A percentile compares a stretch with the other conserved stretches of the same genome.
phyloP scores from a whole-genome alignment of 1,140 invertebrate species.

The Drosophila melanica region DNA sequence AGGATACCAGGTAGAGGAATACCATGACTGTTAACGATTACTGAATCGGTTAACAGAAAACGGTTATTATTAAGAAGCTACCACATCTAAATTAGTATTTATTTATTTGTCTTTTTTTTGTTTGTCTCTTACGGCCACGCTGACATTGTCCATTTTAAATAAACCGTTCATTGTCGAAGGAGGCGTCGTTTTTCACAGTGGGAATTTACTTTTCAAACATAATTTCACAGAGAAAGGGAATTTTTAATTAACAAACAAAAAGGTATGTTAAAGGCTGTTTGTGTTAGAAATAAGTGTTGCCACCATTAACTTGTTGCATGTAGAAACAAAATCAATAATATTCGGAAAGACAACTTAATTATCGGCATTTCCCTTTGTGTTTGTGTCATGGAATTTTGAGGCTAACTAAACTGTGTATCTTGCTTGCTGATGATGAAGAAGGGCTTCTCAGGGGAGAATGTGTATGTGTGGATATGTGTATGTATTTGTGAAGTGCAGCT shows the following conservation, averaged over 20 bases:
- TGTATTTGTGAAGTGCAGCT: constrained; percentile 50
- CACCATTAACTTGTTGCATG: constrained; percentile 21
- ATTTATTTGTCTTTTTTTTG: not conserved
- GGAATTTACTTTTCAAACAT: not conserved
- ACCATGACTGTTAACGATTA: not conserved
- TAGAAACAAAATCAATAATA: constrained; percentile 26
- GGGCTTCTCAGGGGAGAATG: constrained; percentile 25
- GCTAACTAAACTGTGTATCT: constrained; percentile 20
- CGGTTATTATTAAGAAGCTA: not conserved
- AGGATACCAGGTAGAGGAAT: too few relatives aligned
- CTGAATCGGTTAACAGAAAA: constrained; percentile 4
- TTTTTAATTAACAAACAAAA: not conserved
- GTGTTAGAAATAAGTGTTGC: not conserved
- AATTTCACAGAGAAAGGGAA: not conserved
- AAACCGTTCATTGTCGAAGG: constrained; percentile 51
- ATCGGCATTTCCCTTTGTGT: constrained; percentile 41
- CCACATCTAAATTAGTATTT: not conserved
- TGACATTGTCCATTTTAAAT: constrained; percentile 40
- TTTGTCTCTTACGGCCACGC: constrained; percentile 12
- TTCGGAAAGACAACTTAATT: constrained; percentile 18
- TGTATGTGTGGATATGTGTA: constrained; percentile 8
- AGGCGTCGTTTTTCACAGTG: constrained; percentile 33
- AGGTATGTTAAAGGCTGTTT: constrained; percentile 25
- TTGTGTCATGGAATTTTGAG: constrained; percentile 56
- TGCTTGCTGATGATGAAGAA: constrained; percentile 32